Percentiles rank a stretch among this genome's conserved stretches.
Conservation (phyloP, 1,140 invertebrate genomes). For the Drosophila trapezifrons region DNA sequence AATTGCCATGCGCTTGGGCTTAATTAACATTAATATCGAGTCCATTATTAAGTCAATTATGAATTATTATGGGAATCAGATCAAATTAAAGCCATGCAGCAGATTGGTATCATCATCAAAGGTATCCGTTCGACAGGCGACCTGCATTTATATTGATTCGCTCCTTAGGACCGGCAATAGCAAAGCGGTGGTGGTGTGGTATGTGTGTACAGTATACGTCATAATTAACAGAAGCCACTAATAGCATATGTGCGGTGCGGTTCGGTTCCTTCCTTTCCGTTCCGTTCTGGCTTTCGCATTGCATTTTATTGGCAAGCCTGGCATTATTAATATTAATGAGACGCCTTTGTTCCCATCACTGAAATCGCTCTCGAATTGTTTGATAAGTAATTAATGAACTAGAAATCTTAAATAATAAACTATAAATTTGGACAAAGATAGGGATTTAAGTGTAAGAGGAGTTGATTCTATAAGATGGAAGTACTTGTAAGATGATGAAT, state of each 20-base stretch:
- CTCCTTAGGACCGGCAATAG: slow-evolving; percentile 11
- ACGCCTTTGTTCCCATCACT: neutral
- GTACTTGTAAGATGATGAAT: too few relatives aligned
- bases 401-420: neutral
- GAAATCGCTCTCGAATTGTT: slow-evolving; percentile 1
- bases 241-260: slow-evolving; percentile 28
- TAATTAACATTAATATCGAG: slow-evolving; percentile 64
- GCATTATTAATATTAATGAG: slow-evolving; percentile 47
- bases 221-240: slow-evolving; percentile 54
- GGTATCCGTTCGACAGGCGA: slow-evolving; percentile 22
- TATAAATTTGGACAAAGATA: too few relatives aligned
- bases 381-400: too few relatives aligned
- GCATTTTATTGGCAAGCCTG: slow-evolving; percentile 10
- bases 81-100: slow-evolving; percentile 23
- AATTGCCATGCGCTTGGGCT: slow-evolving; percentile 34
- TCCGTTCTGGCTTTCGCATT: slow-evolving; percentile 9
- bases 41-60: slow-evolving; percentile 62
- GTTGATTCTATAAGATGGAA: too few relatives aligned
- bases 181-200: slow-evolving; percentile 1
- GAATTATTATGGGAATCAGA: slow-evolving; percentile 52
- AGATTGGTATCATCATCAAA: slow-evolving; percentile 9
- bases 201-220: slow-evolving; percentile 16
- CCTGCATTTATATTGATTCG: slow-evolving; percentile 1
- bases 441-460: too few relatives aligned
- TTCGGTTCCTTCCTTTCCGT: slow-evolving; percentile 10